Base-by-base conservation (phyloP, 2,113 vertebrate species). In the Muntiacus muntjak region DNA sequence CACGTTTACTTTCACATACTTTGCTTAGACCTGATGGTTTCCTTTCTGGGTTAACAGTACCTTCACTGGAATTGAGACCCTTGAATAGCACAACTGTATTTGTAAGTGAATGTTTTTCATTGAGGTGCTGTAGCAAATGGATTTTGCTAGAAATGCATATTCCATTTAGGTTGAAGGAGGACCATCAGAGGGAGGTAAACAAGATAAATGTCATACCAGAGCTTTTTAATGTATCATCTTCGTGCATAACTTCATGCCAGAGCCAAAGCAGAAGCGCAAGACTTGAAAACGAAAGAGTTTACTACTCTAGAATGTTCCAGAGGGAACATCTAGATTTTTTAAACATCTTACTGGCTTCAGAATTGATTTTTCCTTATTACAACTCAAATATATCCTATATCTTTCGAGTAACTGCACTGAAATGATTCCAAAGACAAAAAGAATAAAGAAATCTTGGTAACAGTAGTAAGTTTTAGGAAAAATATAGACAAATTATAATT, bases 391-490 rank as follows among this genome's bases (percentile, higher is more conserved):
- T 47, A 23, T 2, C 40, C 21, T 30, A 13, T 25, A 21, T 78
- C 83, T 89, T 93, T n/a, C 14, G 57, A 92, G 60, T 83, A 81
- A 82, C 23, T 97, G 25, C 50, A 15, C 23, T 26, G n/a, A 92
- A 89, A 82, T 62, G 43, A 50, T 82, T 81, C 45, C 60, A 57
- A 7, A 54, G 57, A 47, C 26, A 52, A 16, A 88, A 87, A 90
- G 45, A 64, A 19, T 87, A 90, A 90, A 87, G 33, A 93, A 47
- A 8, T 89, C 33, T 93, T 89, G 88, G 84, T 55, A 83, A 45
- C 45, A 67, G 86, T 43, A 91, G 13, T 92, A 87, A 54, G 55
- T 74, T 87, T 92, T 96, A 83, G 93, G 23, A 92, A 87, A 87
- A 96, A 86, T 50, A 23, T 7, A 30, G 67, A 79, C 7, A 76